These are phyloP conservation scores for Rostratula benghalensis DNA, from an alignment of 2,113 vertebrate genomes.

Conservation along the genomic window DNA sequence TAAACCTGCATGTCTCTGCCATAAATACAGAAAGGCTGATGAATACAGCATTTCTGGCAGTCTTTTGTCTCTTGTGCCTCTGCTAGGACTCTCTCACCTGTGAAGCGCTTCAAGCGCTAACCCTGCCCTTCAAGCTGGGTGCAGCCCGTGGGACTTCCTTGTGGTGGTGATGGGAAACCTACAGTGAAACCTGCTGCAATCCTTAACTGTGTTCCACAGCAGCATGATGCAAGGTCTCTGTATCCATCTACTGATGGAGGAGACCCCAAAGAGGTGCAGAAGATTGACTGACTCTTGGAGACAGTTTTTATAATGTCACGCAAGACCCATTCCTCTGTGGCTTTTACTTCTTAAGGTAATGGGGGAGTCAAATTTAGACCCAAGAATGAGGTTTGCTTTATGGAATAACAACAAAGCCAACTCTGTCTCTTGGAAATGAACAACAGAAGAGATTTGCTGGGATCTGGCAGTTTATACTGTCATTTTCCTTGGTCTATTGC, in stretches of 20 bases:
- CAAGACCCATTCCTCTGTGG: background rate
- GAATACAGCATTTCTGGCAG: background rate
- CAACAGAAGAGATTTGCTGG: conserved; percentile 30
- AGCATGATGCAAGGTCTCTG: background rate
- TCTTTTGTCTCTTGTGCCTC: background rate
- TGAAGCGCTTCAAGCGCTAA: background rate
- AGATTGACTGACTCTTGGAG: background rate
- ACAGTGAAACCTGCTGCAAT: background rate
- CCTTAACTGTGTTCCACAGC: accelerated
- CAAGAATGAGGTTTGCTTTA: background rate
- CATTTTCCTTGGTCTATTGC: conserved; percentile 53
- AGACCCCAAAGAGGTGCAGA: background rate
- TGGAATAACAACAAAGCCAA: background rate
- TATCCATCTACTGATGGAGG: background rate
- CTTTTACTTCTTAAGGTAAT: background rate
- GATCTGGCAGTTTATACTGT: conserved; percentile 50
- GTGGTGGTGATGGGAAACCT: background rate
- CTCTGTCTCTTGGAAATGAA: background rate
- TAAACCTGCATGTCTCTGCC: background rate
- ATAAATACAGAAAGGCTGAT: background rate
- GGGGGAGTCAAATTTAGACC: background rate
- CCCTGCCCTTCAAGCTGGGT: background rate
- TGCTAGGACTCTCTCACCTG: background rate
- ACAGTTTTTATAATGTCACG: background rate
- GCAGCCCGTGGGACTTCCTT: background rate